These are phyloP conservation scores for Sminthurides aquaticus DNA, from an alignment of 2,888 invertebrate genomes.

Conservation along the genomic window DNA sequence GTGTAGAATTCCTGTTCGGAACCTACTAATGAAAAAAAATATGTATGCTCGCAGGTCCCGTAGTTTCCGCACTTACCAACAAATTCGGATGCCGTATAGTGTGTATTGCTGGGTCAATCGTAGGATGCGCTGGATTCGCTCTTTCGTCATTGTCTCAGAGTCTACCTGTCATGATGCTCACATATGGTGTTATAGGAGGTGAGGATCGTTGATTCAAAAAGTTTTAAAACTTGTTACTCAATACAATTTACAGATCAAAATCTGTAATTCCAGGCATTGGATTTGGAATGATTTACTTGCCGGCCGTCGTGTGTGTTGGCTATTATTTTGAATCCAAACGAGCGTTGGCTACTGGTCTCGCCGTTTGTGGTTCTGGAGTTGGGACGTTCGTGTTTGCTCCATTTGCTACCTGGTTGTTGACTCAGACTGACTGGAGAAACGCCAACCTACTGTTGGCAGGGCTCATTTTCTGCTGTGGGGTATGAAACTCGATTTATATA, in stretches of 20 bases:
- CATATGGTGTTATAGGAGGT: constrained; percentile 90
- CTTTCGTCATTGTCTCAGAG: constrained; percentile 79
- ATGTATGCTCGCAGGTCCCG: constrained; percentile 66
- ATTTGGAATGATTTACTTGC: constrained; percentile 87
- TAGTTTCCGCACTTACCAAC: constrained; percentile 92
- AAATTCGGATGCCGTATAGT: constrained; percentile 91
- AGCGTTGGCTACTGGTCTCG: constrained; percentile 78
- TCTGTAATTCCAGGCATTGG: constrained; percentile 66
- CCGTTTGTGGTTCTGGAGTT: constrained; percentile 58
- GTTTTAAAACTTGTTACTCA: background rate
- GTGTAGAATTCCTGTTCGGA: background rate
- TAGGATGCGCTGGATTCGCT: constrained; percentile 76
- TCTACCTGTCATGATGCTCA: constrained; percentile 81
- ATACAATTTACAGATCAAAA: background rate
- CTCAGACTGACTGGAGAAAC: constrained; percentile 75
- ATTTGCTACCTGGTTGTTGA: constrained; percentile 67
- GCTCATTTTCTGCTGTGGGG: constrained; percentile 80
- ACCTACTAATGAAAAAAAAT: background rate
- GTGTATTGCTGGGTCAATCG: constrained; percentile 81
- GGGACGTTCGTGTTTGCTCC: constrained; percentile 95
- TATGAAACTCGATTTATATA: too few species aligned
- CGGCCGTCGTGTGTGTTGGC: constrained; percentile 92
- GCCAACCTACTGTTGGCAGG: constrained; percentile 88
- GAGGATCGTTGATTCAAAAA: constrained; percentile 44
- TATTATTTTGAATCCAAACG: constrained; percentile 95